Conservation (phyloP, 2,888 invertebrate genomes). For the Machimus rusticus region DNA sequence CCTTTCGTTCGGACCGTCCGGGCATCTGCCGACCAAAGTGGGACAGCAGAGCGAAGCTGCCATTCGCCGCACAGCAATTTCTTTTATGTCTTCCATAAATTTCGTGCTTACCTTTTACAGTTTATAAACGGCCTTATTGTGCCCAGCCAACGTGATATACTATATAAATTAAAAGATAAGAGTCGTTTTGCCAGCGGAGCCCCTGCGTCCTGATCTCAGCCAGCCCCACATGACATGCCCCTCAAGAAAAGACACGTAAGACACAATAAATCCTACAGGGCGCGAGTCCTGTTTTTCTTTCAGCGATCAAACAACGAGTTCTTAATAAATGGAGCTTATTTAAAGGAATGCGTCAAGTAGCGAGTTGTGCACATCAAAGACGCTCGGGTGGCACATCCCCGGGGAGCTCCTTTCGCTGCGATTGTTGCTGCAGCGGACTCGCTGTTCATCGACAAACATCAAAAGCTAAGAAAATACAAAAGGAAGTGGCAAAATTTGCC, state of each 20-base stretch:
- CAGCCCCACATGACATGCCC: background rate
- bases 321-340: slow-evolving; percentile 21
- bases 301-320: background rate
- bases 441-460: background rate
- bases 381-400: background rate
- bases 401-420: background rate
- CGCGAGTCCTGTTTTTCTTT: slow-evolving; percentile 9
- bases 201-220: background rate
- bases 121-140: slow-evolving; percentile 45
- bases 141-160: background rate
- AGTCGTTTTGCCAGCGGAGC: background rate
- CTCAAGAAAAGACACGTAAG: background rate
- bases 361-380: background rate
- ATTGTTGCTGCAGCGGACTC: background rate
- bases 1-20: slow-evolving; percentile 6
- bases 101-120: slow-evolving; percentile 46
- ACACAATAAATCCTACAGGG: background rate
- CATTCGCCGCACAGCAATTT: slow-evolving; percentile 41
- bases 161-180: slow-evolving; percentile 11
- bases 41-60: background rate
- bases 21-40: background rate
- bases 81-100: slow-evolving; percentile 48
- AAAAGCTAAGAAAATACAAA: background rate
- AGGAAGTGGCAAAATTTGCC: slow-evolving; percentile 22
- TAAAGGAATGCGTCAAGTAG: background rate